Evolutionary conservation across 2,888 invertebrate species (phyloP).

Genomic region (Andrena camellia): DNA sequence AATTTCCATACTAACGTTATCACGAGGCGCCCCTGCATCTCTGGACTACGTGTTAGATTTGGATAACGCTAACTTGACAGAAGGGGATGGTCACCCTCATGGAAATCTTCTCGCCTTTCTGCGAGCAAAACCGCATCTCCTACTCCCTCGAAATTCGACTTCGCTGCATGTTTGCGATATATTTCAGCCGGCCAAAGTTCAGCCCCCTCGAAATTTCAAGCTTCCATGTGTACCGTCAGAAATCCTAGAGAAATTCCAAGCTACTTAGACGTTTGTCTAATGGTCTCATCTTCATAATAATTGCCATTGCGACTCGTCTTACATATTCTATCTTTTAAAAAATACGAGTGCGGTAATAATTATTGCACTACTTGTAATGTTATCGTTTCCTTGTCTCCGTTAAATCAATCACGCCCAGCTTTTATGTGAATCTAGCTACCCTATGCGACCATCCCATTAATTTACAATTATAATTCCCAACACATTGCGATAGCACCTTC

Average conservation of each 20-base stretch:
- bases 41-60: conserved; percentile 79
- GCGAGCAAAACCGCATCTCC: conserved; percentile 58
- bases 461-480: too few relatives aligned
- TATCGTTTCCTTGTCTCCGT: too few relatives aligned
- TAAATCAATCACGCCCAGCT: too few relatives aligned
- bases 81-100: conserved; percentile 70
- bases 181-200: conserved; percentile 11
- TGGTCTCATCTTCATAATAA: background rate
- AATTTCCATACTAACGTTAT: conserved; percentile 81
- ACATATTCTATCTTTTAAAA: too few relatives aligned
- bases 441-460: too few relatives aligned
- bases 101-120: conserved; percentile 65
- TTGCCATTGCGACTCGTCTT: too few relatives aligned
- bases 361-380: too few relatives aligned
- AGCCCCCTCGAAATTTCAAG: background rate
- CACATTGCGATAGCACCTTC: too few relatives aligned
- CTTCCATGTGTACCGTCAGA: background rate
- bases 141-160: conserved; percentile 50
- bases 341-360: too few relatives aligned
- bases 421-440: too few relatives aligned
- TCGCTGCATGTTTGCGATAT: conserved; percentile 29
- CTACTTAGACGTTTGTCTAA: background rate
- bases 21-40: conserved; percentile 66
- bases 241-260: background rate
- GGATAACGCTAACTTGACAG: conserved; percentile 80